Evolutionary conservation across 2,797 vertebrate species (phyloP).

Genomic region (Sebastes trivittatus): DNA sequence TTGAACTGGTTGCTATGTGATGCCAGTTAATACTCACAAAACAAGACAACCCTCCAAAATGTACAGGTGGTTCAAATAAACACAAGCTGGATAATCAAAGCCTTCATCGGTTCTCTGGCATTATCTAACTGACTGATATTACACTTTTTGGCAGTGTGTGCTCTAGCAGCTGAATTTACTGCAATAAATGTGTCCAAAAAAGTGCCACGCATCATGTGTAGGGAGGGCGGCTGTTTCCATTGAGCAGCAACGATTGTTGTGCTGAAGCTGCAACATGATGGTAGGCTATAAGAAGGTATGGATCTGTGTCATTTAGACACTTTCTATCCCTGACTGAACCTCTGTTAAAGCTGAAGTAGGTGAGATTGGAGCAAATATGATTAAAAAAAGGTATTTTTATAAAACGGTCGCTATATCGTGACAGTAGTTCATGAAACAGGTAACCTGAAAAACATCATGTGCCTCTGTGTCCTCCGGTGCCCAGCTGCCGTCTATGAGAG

Average conservation of each 20-base stretch:
- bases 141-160: not conserved
- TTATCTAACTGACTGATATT: not conserved
- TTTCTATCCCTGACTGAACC: not conserved
- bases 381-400: too few relatives aligned
- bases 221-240: not conserved
- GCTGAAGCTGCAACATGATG: not conserved
- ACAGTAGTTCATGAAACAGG: too few relatives aligned
- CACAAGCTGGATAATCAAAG: not conserved
- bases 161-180: slow-evolving; percentile 12
- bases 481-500: too few relatives aligned
- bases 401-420: too few relatives aligned
- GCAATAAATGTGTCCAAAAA: not conserved
- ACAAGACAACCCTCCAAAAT: slow-evolving; percentile 2
- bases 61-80: slow-evolving; percentile 27
- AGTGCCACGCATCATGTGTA: not conserved
- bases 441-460: too few relatives aligned
- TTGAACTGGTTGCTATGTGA: not conserved
- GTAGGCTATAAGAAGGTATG: not conserved
- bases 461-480: too few relatives aligned
- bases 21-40: slow-evolving; percentile 3
- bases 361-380: too few relatives aligned
- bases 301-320: not conserved
- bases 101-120: slow-evolving; percentile 13
- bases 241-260: not conserved
- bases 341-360: not conserved